Evolutionary conservation across 2,888 invertebrate species (phyloP).

Genomic region (Teleiodes luculella): DNA sequence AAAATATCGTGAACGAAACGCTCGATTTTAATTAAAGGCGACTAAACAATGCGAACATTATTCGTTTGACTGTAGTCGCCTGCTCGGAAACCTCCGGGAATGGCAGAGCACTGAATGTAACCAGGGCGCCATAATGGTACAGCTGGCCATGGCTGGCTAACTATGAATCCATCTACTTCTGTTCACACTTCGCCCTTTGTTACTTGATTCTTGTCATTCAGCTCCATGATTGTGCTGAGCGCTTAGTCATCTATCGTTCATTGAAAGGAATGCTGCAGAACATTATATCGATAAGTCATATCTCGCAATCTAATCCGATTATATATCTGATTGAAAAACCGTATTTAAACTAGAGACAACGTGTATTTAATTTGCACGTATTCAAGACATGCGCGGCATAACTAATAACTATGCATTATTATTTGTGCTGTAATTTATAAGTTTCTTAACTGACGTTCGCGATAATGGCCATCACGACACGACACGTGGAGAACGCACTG

Average conservation of each 20-base stretch:
- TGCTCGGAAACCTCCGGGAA: not conserved
- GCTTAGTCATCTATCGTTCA: not conserved
- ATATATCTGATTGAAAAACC: slow-evolving; percentile 16
- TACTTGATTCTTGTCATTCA: not conserved
- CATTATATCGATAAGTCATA: not conserved
- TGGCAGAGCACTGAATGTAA: not conserved
- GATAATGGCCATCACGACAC: slow-evolving; percentile 32
- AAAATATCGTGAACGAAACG: slow-evolving; percentile 36
- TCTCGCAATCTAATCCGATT: slow-evolving; percentile 4
- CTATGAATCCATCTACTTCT: not conserved
- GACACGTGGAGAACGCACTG: slow-evolving; percentile 43
- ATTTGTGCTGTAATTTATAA: slow-evolving; percentile 23
- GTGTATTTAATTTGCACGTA: slow-evolving; percentile 20
- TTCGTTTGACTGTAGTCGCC: slow-evolving; percentile 25
- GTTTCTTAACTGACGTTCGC: slow-evolving; percentile 36
- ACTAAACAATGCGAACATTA: slow-evolving; percentile 58
- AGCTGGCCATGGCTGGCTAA: not conserved
- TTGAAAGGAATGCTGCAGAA: not conserved
- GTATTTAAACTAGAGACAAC: slow-evolving; percentile 12
- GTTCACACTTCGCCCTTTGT: slow-evolving; percentile 6
- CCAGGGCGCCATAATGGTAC: not conserved
- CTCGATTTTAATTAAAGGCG: slow-evolving; percentile 67
- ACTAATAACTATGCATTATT: slow-evolving; percentile 5
- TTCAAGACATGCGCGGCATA: slow-evolving; percentile 27
- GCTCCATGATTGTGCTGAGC: not conserved